A percentile compares a stretch with the other conserved stretches of the same genome.
These are phyloP conservation scores for Leptestheria dahalacensis DNA, from an alignment of 1,140 invertebrate genomes.

Conservation along the genomic window DNA sequence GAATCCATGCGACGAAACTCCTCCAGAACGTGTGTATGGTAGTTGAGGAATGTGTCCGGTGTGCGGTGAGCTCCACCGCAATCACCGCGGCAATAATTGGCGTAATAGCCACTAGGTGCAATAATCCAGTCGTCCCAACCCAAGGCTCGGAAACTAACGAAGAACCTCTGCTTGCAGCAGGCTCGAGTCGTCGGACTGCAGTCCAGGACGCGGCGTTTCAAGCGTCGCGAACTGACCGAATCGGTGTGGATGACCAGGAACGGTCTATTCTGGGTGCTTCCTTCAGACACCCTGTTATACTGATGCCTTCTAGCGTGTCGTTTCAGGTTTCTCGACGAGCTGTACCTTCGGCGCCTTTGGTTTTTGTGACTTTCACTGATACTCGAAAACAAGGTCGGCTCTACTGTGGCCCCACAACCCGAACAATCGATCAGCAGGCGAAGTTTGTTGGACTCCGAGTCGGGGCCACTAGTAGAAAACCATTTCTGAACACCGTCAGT, in stretches of 20 bases:
- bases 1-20: slow-evolving; percentile 62
- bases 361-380: not conserved
- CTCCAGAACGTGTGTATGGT: slow-evolving; percentile 78
- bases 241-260: slow-evolving; percentile 71
- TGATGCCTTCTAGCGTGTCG: too few species aligned
- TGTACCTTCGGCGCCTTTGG: not conserved
- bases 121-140: slow-evolving; percentile 95
- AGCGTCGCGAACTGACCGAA: slow-evolving; percentile 32
- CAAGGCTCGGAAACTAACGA: slow-evolving; percentile 73
- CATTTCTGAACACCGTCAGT: slow-evolving; percentile 42
- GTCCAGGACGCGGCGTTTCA: slow-evolving; percentile 61
- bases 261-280: slow-evolving; percentile 34
- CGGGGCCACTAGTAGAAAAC: slow-evolving; percentile 12
- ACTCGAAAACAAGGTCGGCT: slow-evolving; percentile 24
- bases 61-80: slow-evolving; percentile 57
- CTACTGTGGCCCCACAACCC: slow-evolving; percentile 43
- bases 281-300: not conserved
- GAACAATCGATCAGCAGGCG: slow-evolving; percentile 67
- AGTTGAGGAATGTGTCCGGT: slow-evolving; percentile 66
- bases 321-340: too few species aligned
- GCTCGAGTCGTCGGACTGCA: slow-evolving; percentile 56
- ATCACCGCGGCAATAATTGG: slow-evolving; percentile 85
- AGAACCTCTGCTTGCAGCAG: slow-evolving; percentile 81
- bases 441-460: slow-evolving; percentile 38
- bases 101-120: slow-evolving; percentile 67